Percentiles rank a stretch among this genome's conserved stretches.
phyloP scores from a whole-genome alignment of 2,888 invertebrate species.

The Xanthia icteritia region DNA sequence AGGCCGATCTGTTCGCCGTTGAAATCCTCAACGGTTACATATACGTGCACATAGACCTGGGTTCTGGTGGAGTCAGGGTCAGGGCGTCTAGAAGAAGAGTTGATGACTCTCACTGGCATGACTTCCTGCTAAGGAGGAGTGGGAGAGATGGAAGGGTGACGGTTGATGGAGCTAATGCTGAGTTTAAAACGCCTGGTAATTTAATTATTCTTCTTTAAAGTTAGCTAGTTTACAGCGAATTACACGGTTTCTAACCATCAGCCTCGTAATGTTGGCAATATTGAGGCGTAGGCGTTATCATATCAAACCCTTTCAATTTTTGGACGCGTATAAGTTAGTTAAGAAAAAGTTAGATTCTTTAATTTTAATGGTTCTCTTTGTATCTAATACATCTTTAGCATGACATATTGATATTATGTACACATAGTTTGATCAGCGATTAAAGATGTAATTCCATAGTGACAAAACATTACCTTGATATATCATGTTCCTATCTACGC shows the following conservation, averaged over 20 bases:
- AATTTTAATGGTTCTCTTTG: not conserved
- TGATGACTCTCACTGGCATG: constrained; percentile 98
- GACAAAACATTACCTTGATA: not conserved
- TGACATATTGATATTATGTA: not conserved
- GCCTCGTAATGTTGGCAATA: not conserved
- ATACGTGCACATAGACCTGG: constrained; percentile 97
- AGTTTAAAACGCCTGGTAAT: constrained; percentile 96
- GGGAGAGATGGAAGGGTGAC: constrained; percentile 96
- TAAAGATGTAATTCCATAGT: not conserved
- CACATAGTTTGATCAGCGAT: not conserved
- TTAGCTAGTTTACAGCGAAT: not conserved
- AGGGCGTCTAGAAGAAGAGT: constrained; percentile 95
- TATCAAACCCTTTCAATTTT: not conserved
- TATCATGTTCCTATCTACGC: not conserved
- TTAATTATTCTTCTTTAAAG: not conserved
- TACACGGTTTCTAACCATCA: not conserved
- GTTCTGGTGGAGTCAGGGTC: constrained; percentile 96
- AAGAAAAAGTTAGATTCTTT: not conserved
- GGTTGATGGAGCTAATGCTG: constrained; percentile 97
- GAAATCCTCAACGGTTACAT: constrained; percentile 98
- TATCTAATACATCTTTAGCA: not conserved
- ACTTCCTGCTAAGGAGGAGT: constrained; percentile 95
- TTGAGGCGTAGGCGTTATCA: not conserved
- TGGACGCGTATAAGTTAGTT: too few species aligned
- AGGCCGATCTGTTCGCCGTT: constrained; percentile 98